Conservation (phyloP, 2,113 vertebrate genomes). For the Limanda limanda region DNA sequence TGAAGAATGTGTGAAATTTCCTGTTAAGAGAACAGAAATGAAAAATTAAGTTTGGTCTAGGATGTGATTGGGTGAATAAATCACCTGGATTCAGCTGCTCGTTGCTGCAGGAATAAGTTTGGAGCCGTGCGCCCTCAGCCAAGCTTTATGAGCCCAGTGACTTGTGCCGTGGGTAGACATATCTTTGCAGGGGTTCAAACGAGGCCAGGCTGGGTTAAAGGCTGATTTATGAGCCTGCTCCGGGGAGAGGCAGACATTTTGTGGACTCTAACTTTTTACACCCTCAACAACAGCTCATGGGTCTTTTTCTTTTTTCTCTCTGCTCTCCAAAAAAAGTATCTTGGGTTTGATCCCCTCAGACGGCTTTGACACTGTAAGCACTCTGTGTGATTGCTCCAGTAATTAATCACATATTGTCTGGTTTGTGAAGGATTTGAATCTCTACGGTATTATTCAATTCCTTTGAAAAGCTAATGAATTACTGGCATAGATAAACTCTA, state of each 20-base stretch:
- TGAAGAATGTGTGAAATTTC: conserved; percentile 95
- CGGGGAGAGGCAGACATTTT: conserved; percentile 23
- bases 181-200: conserved; percentile 39
- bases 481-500: conserved; percentile 2
- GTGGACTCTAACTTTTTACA: conserved; percentile 14
- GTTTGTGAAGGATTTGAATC: conserved; percentile 16
- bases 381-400: conserved; percentile 26
- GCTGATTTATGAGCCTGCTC: conserved; percentile 48
- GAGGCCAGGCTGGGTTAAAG: conserved; percentile 52
- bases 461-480: conserved; percentile 36
- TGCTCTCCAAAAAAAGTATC: conserved; percentile 12
- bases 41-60: neutral
- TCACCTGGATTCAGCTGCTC: conserved; percentile 23
- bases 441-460: conserved; percentile 7
- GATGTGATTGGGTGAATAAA: conserved; percentile 34
- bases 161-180: conserved; percentile 4
- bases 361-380: conserved; percentile 32
- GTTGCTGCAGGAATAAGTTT: conserved; percentile 31
- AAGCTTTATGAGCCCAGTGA: conserved; percentile 51
- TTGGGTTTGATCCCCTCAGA: conserved; percentile 31
- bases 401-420: conserved; percentile 36
- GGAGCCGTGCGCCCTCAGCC: conserved; percentile 12
- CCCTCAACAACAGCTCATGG: conserved; percentile 5
- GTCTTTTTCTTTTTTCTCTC: conserved; percentile 6
- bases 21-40: conserved; percentile 74